Evolutionary conservation across 2,797 vertebrate species (phyloP), one percentile per base, ranked within the genome.

Genomic region (Telmatherina bonti): DNA sequence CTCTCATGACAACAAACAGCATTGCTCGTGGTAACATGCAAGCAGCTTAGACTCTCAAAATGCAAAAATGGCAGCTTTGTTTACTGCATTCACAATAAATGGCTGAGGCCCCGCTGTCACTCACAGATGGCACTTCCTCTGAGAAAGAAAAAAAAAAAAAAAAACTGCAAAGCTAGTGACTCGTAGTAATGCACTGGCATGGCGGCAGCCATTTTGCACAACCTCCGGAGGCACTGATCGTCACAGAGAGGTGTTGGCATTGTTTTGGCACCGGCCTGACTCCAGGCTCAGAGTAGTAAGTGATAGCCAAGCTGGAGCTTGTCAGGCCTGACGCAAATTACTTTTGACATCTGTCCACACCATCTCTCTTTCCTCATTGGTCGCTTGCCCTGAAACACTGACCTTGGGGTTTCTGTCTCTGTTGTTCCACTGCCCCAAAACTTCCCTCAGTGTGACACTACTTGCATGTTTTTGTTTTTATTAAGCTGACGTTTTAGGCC

Each of bases 331-430:
- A 91, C 76, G 78, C 91, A 95, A 93, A 95, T 95, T 90, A 93
- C 76, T 95, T 93, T 87, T 95, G 96, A 96, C 95, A 94, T 95
- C 93, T 95, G 94, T 95, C 95, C 93, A 92, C 93, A 68, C 91
- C 92, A 73, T 79, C 83, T 69, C 80, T 63, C 66, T 22, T 70
- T 80, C 57, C 76, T 76, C 27, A 45, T 84, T 73, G 78, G 72
- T 58, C 43, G 78, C 60, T 4, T 69, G 74, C 62, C 81, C 69
- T 67, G 45, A 47, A 87, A 87, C 77, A 68, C 78, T 85, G 90
- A 92, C 92, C 91, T 91, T 91, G 87, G 83, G 85, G 81, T 87
- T 72, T 76, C 49, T 82, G 60, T 74, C 79, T 66, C 64, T 64
- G 70, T 81, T 78, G 62, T 78, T 78, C 56, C 60, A n/a, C 70